Evolutionary conservation across 2,888 invertebrate genomes (phyloP).

Genomic region (Andricus curvator): DNA sequence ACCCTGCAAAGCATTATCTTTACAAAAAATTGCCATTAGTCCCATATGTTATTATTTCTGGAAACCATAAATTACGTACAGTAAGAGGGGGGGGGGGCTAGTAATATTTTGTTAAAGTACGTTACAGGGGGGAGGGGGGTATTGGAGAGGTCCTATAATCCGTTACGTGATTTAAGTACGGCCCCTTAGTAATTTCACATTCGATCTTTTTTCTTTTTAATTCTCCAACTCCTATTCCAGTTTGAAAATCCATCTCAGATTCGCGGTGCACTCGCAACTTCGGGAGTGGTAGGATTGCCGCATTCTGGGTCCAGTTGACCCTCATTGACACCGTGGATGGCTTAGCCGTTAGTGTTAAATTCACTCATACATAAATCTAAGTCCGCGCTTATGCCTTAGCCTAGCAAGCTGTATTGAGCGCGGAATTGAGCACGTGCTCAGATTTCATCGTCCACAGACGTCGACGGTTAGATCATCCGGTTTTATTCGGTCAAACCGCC

Average conservation of each 20-base stretch:
- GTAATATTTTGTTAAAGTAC: too few species aligned
- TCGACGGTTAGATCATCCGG: constrained; percentile 75
- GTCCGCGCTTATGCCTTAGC: constrained; percentile 73
- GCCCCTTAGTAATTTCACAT: background rate
- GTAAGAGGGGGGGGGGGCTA: too few species aligned
- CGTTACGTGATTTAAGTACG: too few species aligned
- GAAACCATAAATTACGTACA: too few species aligned
- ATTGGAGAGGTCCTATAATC: too few species aligned
- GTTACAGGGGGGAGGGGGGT: too few species aligned
- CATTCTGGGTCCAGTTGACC: constrained; percentile 78
- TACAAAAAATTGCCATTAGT: too few species aligned
- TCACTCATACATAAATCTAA: constrained; percentile 77
- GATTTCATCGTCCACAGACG: constrained; percentile 72
- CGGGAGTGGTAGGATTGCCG: constrained; percentile 74
- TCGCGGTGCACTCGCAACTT: constrained; percentile 68
- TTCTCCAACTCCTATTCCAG: background rate
- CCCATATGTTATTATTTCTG: too few species aligned
- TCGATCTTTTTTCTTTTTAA: background rate
- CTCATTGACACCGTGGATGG: constrained; percentile 76
- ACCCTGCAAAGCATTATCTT: too few species aligned
- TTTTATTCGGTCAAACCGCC: constrained; percentile 53
- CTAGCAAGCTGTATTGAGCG: constrained; percentile 59
- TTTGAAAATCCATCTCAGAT: constrained; percentile 48
- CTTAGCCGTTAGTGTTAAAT: constrained; percentile 77
- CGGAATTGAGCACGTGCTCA: constrained; percentile 78